Conservation (phyloP, 2,113 vertebrate species). For the Charadrius vociferus region DNA sequence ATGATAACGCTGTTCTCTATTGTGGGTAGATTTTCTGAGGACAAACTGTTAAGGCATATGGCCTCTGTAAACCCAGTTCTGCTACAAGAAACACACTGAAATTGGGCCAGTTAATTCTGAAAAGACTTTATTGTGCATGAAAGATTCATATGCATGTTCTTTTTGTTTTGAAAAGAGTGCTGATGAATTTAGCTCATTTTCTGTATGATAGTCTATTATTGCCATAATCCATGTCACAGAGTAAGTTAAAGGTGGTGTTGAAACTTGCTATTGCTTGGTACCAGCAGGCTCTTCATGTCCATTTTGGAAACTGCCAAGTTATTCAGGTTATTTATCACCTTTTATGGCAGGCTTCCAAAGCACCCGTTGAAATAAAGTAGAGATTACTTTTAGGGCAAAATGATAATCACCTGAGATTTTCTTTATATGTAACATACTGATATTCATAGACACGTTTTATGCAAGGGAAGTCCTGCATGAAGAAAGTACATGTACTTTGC, state of each 20-base stretch:
- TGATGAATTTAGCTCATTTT: not conserved
- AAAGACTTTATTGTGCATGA: not conserved
- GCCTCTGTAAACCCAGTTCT: not conserved
- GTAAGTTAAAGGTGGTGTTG: not conserved
- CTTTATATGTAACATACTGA: not conserved
- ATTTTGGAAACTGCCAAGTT: conserved; percentile 12
- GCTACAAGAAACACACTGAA: not conserved
- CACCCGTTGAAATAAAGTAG: conserved; percentile 40
- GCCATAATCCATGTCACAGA: not conserved
- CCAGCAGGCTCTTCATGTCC: not conserved
- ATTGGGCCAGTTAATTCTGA: not conserved
- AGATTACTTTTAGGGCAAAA: conserved; percentile 65
- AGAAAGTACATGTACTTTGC: not conserved
- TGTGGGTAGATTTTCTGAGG: not conserved
- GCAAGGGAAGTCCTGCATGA: not conserved
- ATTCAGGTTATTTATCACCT: not conserved
- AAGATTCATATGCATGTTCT: not conserved
- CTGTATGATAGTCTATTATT: not conserved
- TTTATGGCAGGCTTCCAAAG: not conserved
- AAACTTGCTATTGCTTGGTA: not conserved
- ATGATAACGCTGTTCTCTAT: not conserved
- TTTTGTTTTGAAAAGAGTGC: not conserved
- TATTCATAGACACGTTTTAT: not conserved
- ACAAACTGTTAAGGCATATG: not conserved
- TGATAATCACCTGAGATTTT: conserved; percentile 21